phyloP scores from a whole-genome alignment of 2,888 invertebrate species.

The Tenthredo livida region DNA sequence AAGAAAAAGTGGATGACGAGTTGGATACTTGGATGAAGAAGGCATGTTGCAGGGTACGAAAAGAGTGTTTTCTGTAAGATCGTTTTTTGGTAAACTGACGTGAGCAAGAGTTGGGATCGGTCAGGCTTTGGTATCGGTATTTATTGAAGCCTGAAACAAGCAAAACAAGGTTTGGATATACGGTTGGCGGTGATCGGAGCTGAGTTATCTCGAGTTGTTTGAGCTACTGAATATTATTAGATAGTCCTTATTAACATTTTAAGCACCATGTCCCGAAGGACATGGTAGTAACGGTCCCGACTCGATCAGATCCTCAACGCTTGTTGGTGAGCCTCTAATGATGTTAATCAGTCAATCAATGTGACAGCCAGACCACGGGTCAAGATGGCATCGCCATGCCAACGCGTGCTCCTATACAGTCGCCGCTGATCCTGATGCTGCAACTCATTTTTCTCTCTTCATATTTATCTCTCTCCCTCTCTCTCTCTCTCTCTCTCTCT shows the following conservation, averaged over 20 bases:
- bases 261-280: conserved; percentile 64
- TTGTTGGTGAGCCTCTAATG: conserved; percentile 65
- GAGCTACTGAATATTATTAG: conserved; percentile 70
- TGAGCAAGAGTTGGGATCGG: conserved; percentile 9
- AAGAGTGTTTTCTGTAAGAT: conserved; percentile 26
- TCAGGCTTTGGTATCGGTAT: conserved; percentile 31
- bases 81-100: conserved; percentile 40
- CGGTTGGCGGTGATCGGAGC: conserved; percentile 40
- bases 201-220: conserved; percentile 58
- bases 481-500: conserved; percentile 31
- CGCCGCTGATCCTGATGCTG: conserved; percentile 40
- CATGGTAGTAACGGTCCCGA: conserved; percentile 58
- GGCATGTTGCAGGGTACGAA: not conserved
- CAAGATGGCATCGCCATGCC: conserved; percentile 61
- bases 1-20: conserved; percentile 6
- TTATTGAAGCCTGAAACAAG: conserved; percentile 33
- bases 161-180: conserved; percentile 42
- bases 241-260: conserved; percentile 68
- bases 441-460: conserved; percentile 6
- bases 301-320: conserved; percentile 63
- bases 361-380: conserved; percentile 63
- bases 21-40: conserved; percentile 5
- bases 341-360: conserved; percentile 71
- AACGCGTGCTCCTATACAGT: conserved; percentile 61
- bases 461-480: conserved; percentile 41